Conservation (phyloP, 2,113 vertebrate genomes). For the Hepsetus odoe region DNA sequence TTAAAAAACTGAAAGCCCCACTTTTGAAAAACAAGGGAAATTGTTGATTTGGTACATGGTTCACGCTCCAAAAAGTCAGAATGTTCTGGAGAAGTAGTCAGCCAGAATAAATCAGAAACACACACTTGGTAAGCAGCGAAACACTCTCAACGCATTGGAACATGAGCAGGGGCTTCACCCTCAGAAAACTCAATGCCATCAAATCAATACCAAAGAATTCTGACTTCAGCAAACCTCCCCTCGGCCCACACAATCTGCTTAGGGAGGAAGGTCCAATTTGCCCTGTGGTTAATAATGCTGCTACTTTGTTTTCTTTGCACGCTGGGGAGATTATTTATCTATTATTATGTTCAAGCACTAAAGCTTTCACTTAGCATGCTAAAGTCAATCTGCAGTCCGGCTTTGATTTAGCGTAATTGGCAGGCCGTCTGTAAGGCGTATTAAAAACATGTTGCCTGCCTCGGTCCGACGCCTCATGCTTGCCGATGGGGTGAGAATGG, state of each 20-base stretch:
- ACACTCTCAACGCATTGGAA: constrained; percentile 17
- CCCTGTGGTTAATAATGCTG: constrained; percentile 8
- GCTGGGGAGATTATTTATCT: not conserved
- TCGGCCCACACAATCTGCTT: not conserved
- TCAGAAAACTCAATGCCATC: not conserved
- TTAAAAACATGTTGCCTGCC: not conserved
- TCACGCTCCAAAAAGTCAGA: not conserved
- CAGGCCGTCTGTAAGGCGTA: not conserved
- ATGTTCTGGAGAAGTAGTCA: constrained; percentile 9
- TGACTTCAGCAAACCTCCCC: not conserved
- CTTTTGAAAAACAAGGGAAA: constrained; percentile 2
- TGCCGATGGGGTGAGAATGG: not conserved
- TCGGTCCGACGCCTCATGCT: not conserved
- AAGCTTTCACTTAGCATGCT: constrained; percentile 13
- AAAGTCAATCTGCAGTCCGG: not conserved
- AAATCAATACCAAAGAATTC: not conserved
- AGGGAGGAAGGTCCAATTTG: not conserved
- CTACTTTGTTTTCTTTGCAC: not conserved
- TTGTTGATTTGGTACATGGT: not conserved
- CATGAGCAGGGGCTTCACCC: not conserved
- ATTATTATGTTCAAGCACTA: not conserved
- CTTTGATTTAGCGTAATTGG: constrained; percentile 33
- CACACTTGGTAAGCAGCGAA: not conserved
- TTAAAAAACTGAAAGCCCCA: not conserved
- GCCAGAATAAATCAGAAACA: not conserved